phyloP scores from a whole-genome alignment of 2,797 vertebrate genomes.

The Eulemur coronatus region DNA sequence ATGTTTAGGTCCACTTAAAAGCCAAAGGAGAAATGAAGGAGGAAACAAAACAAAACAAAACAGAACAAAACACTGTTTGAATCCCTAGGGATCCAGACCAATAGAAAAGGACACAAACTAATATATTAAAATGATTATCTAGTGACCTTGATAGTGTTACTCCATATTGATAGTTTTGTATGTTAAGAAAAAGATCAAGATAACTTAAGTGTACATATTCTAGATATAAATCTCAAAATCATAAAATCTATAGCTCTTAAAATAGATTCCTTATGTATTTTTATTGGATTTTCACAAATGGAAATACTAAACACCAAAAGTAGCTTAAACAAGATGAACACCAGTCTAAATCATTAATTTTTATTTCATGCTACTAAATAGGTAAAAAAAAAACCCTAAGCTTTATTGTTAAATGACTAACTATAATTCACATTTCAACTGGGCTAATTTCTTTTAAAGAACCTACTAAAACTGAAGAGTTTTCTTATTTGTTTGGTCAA shows the following conservation, averaged over 20 bases:
- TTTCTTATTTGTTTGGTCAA: constrained; percentile 45
- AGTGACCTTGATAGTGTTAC: constrained; percentile 7
- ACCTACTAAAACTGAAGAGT: not conserved
- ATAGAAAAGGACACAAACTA: constrained; percentile 41
- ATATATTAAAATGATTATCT: constrained; percentile 29
- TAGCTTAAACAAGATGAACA: constrained; percentile 40
- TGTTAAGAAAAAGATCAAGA: constrained; percentile 18
- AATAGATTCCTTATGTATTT: not conserved
- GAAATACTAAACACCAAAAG: constrained; percentile 48
- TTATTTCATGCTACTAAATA: constrained; percentile 37
- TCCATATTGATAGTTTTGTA: not conserved
- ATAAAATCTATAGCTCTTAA: constrained; percentile 47
- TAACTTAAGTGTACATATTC: constrained; percentile 33
- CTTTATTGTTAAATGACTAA: constrained; percentile 13
- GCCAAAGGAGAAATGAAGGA: constrained; percentile 65
- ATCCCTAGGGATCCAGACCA: constrained; percentile 46
- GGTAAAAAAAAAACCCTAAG: constrained; percentile 12
- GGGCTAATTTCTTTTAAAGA: constrained; percentile 40
- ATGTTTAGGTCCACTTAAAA: constrained; percentile 69
- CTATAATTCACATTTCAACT: constrained; percentile 39
- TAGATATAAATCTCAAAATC: constrained; percentile 40
- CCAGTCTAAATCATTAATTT: constrained; percentile 32
- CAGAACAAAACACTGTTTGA: constrained; percentile 57
- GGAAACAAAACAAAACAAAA: constrained; percentile 49
- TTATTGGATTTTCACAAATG: constrained; percentile 23